Evolutionary conservation across 2,888 invertebrate species (phyloP).

Genomic region (Euzophera pinguis): DNA sequence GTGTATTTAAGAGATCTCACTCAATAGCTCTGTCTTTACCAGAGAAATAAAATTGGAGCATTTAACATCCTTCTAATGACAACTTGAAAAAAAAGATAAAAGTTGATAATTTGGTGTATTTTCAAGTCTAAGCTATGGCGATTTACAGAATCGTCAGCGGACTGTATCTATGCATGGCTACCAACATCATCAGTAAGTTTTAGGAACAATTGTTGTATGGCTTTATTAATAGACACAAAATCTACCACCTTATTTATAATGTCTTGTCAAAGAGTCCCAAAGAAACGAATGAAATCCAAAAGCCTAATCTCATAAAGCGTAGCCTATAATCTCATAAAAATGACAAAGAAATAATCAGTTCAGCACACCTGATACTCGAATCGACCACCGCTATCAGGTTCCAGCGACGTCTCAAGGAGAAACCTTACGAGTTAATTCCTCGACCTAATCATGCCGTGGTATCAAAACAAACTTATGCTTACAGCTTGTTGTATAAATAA

Average conservation of each 20-base stretch:
- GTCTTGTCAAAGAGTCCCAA: neutral
- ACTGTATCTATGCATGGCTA: no score
- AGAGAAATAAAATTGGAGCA: no score
- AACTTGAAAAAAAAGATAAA: neutral
- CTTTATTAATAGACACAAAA: no score
- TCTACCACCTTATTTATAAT: no score
- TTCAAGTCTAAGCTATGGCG: no score
- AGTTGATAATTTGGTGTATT: no score
- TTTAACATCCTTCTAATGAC: no score
- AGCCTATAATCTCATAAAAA: constrained; percentile 10
- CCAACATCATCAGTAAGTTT: no score
- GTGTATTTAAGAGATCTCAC: neutral
- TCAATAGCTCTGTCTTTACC: no score
- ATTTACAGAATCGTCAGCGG: no score
- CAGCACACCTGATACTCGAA: constrained; percentile 27
- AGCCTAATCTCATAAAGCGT: no score
- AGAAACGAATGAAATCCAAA: neutral
- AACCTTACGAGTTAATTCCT: constrained; percentile 49
- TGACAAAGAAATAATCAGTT: constrained; percentile 15
- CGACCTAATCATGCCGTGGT: constrained; percentile 45
- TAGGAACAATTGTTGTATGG: no score
- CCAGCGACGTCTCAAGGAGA: constrained; percentile 55
- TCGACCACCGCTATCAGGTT: constrained; percentile 31
- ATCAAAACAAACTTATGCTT: constrained; percentile 25
- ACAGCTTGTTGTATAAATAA: constrained; percentile 5